Evolutionary conservation across 1,140 invertebrate genomes (phyloP).

Genomic region (Nixonia krombeini): DNA sequence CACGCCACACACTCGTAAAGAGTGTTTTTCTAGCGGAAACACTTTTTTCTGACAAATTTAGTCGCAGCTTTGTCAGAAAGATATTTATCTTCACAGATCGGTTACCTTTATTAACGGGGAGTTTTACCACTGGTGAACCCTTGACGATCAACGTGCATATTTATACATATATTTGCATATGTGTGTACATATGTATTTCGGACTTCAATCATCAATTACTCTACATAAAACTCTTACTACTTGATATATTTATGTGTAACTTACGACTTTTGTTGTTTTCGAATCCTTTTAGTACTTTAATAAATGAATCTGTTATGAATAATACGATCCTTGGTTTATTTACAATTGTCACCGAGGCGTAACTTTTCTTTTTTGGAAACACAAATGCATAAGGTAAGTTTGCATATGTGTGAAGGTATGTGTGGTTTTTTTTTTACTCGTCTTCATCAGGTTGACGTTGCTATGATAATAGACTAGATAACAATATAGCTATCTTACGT

Average conservation of each 20-base stretch:
- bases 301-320: constrained; percentile 51
- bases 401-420: too few relatives aligned
- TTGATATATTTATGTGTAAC: constrained; percentile 42
- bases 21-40: too few relatives aligned
- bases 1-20: too few relatives aligned
- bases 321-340: constrained; percentile 9
- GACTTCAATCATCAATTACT: constrained; percentile 10
- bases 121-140: constrained; percentile 3
- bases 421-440: too few relatives aligned
- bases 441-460: too few relatives aligned
- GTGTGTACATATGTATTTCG: constrained; percentile 15
- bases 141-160: constrained; percentile 7
- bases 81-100: too few relatives aligned
- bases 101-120: constrained; percentile 9
- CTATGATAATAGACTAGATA: too few relatives aligned
- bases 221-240: constrained; percentile 14
- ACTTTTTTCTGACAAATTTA: neutral
- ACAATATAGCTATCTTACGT: too few relatives aligned
- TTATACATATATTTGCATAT: constrained; percentile 8
- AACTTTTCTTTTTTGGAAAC: neutral
- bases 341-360: constrained; percentile 5
- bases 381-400: too few relatives aligned
- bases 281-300: constrained; percentile 49
- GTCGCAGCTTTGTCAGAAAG: too few relatives aligned
- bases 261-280: constrained; percentile 42